Base-by-base conservation (phyloP, 2,797 vertebrate species). In the Mergus octosetaceus region DNA sequence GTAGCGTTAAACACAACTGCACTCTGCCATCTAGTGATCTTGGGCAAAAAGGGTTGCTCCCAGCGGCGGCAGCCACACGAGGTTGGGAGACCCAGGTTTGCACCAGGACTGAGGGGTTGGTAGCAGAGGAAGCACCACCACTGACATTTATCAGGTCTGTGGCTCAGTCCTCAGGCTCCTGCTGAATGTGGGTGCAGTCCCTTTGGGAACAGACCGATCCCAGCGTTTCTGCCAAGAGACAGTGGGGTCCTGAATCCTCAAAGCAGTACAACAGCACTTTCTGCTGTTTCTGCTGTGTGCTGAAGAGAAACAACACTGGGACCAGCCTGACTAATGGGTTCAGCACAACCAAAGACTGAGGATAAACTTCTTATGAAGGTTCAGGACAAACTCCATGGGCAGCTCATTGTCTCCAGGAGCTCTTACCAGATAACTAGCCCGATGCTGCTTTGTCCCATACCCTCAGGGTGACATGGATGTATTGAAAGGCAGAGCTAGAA, bases 1-100 rank as follows among this genome's bases (percentile, higher is more conserved):
- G 45, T 6, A 57, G 78, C 25, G n/a, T 78, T 80, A 90, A 92
- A 90, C 25, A 82, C 81, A 90, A 95, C 17, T 78, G 90, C 61
- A 92, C 66, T 94, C 91, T 95, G 84, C 86, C 89, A 94, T 43
- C 96, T 92, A 96, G 84, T 92, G 93, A 94, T 77, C 84, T 89
- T 38, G 80, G 91, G 90, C 84, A 96, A 92, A 85, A 93, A 56
- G 36, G 11, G 58, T 79, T 68, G 56, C 11, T 89, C 51, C 30
- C 45, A n/a, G 49, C 1, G 1, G 77, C 28, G 61, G 58, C 28
- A 34, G 39, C 16, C 62, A 49, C 25, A 8, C 4, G 32, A 53
- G 61, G 9, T 19, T 0, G 1, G 41, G 19, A 94, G 27, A 69
- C n/a, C 7, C 1, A 3, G 36, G 20, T 89, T 30, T 77, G 53